Evolutionary conservation across 2,888 invertebrate genomes (phyloP), one percentile per base, ranked within the genome.

Genomic region (Phyllotreta striolata): DNA sequence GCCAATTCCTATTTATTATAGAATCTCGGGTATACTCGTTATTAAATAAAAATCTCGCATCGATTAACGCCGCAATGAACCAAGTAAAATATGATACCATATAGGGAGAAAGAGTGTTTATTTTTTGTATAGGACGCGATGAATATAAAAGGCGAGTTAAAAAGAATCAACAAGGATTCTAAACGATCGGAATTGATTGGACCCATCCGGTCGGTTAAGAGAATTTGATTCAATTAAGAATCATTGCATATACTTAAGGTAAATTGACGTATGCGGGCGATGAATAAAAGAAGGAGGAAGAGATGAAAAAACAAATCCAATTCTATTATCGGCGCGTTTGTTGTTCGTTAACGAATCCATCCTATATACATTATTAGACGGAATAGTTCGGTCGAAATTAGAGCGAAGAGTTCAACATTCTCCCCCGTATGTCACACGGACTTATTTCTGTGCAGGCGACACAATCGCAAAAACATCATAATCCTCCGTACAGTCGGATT

Each of bases 401-500:
- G 24, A 24, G 24, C 24, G 24, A 24, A 24, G 24, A 24, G 24
- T 24, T 24, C 24, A 24, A 24, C 24, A 24, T 24, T 24, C 24
- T 24, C 24, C 24, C 24, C 24, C 24, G 24, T 24, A 24, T 24
- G 1, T 24, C 24, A 24, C 24, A n/a, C 24, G 4, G 24, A 24
- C 24, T 24, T 24, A 24, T 24, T 24, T 24, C 24, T 24, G 24
- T 24, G 24, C 24, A 24, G 24, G 24, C 24, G 24, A 24, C 24
- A 24, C 24, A 24, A 65, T 65, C 61, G 57, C 57, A 57, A 41
- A n/a, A 57, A 64, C 62, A 62, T 65, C 61, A 57, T 62, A 62
- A 65, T 65, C 64, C 64, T 58, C 57, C 62, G 62, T 52, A 57
- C 64, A n/a, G 41, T 24, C 51, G 38, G 46, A 65, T 65, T 65